Percentiles rank a stretch among this genome's conserved stretches.
Evolutionary conservation across 2,113 vertebrate genomes (phyloP).

Genomic region (Sterrhoptilus dennistouni): DNA sequence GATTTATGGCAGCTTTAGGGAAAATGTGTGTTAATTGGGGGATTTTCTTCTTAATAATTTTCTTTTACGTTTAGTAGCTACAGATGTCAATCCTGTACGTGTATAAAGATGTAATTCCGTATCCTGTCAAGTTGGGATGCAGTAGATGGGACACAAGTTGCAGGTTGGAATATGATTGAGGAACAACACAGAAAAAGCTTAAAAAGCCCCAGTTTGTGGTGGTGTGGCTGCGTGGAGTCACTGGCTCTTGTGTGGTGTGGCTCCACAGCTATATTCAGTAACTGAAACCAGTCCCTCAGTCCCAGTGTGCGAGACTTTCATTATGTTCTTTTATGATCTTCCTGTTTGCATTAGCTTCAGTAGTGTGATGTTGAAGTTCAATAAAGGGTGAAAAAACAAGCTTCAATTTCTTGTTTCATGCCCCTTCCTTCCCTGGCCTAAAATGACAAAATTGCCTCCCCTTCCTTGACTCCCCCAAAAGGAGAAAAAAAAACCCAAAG

Average conservation of each 20-base stretch:
- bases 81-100: background rate
- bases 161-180: background rate
- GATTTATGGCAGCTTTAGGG: constrained; percentile 15
- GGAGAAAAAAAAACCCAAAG: background rate
- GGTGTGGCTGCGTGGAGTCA: constrained; percentile 6
- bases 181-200: background rate
- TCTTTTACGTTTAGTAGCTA: background rate
- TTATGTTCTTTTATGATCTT: constrained; percentile 51
- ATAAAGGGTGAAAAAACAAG: constrained; percentile 27
- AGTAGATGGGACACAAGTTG: background rate
- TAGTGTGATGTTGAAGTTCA: constrained; percentile 60
- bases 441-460: constrained; percentile 22
- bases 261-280: constrained; percentile 53
- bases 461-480: background rate
- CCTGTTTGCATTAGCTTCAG: constrained; percentile 57
- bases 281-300: constrained; percentile 52
- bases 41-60: background rate
- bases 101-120: background rate
- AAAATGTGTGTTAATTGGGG: background rate
- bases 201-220: background rate
- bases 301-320: constrained; percentile 30
- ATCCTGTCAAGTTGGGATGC: background rate
- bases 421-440: background rate
- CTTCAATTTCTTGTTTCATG: constrained; percentile 11
- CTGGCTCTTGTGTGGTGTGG: constrained; percentile 54